Base-by-base conservation (phyloP, 2,888 invertebrate genomes). In the Oxyscelio sp. region DNA sequence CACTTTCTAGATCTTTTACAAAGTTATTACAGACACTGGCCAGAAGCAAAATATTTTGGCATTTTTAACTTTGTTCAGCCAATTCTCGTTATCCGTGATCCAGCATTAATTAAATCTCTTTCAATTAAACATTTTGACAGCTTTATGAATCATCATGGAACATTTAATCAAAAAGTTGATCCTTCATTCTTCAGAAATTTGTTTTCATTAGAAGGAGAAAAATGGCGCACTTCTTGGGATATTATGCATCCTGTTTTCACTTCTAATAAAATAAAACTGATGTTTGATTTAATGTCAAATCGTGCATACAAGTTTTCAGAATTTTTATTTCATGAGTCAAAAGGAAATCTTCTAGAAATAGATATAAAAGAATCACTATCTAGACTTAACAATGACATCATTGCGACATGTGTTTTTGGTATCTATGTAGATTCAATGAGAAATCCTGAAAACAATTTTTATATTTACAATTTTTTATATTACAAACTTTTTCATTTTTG, bases 211-310 rank as follows among this genome's bases (percentile, higher is more conserved):
- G 83, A 82, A 5, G 95, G 95, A 13, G 94, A 95, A 0, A 94
- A 88, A 90, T 95, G 95, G 95, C 94, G 94, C 0, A 93, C 95
- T 4, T 94, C 95, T 94, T 91, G 96, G 15, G 91, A 92, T 0
- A 94, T 95, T 0, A 86, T 96, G 22, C 95, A 95, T 31, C 96
- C 96, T 0, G 95, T 95, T 0, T 96, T 96, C 90, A 96, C 96
- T 0, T 93, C 95, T 4, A 95, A 95, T 70, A 96, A 96, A 90
- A 95, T 96, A 95, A 95, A 95, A 52, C 87, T 90, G 5, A 95
- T 96, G 95, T 93, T 95, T 88, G 94, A 94, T 0, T 92, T 95
- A 63, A 95, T 96, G 85, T 86, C 87, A 0, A 91, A 91, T 4
- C 93, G 92, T 59, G 93, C 92, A 0, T 80, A 61, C 21, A 90